These are phyloP conservation scores for Sprattus sprattus DNA, from an alignment of 2,113 vertebrate genomes.

Conservation along the genomic window DNA sequence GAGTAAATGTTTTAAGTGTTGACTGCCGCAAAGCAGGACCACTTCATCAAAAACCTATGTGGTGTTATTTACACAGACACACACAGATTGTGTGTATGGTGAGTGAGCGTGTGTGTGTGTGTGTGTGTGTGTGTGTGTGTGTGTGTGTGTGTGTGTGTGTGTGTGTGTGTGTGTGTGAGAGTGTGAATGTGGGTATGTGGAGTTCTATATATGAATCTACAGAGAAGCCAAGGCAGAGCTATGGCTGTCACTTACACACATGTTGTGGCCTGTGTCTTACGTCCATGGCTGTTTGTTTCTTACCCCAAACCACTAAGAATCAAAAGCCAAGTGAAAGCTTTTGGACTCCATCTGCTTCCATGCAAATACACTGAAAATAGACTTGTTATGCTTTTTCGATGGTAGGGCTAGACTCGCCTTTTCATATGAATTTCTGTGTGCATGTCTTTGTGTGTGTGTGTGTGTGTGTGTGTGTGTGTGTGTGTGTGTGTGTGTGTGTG, in stretches of 20 bases:
- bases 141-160: slow-evolving; percentile 10
- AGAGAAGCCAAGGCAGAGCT: background rate
- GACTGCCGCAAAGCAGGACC: background rate
- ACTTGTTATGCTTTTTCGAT: slow-evolving; percentile 1
- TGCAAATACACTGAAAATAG: slow-evolving; percentile 21
- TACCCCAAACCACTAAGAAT: background rate
- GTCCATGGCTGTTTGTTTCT: background rate
- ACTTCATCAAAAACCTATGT: no score
- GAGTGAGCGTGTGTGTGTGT: slow-evolving; percentile 2
- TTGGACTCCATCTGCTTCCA: background rate
- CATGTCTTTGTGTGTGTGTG: background rate
- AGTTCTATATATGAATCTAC: slow-evolving; percentile 1
- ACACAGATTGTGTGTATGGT: no score
- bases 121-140: background rate
- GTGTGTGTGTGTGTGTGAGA: slow-evolving; percentile 12
- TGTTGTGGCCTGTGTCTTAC: slow-evolving; percentile 16
- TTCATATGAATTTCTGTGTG: no score
- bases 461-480: background rate
- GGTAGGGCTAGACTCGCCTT: background rate
- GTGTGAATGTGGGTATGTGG: slow-evolving; percentile 9
- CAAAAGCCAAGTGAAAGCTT: background rate
- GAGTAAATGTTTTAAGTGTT: background rate
- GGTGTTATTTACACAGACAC: no score
- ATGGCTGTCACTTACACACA: background rate
- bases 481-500: background rate